A percentile compares a stretch with the other conserved stretches of the same genome.
Evolutionary conservation across 2,797 vertebrate species (phyloP).

Genomic region (Alfaro cultratus): DNA sequence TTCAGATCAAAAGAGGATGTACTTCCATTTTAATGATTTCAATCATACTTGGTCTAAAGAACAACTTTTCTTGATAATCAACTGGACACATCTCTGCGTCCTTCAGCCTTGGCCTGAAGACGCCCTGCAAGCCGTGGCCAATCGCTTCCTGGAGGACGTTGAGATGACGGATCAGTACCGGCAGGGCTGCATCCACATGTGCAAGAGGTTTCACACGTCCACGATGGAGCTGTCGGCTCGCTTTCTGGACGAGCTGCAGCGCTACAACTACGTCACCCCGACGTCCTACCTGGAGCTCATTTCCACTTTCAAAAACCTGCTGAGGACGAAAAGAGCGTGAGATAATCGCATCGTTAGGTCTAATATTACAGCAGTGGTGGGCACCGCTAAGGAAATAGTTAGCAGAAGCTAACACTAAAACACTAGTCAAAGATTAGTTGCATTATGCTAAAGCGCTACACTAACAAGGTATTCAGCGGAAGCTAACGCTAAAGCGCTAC

Average conservation of each 20-base stretch:
- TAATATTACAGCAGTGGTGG: background rate
- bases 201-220: conserved; percentile 91
- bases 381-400: background rate
- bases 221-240: conserved; percentile 83
- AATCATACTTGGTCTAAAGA: background rate
- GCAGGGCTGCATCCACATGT: conserved; percentile 89
- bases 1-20: background rate
- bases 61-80: background rate
- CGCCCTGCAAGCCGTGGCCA: conserved; percentile 90
- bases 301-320: conserved; percentile 89
- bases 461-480: too few relatives aligned
- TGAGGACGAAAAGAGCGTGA: conserved; percentile 87
- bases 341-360: conserved; percentile 18
- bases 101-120: conserved; percentile 90
- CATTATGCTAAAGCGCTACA: too few relatives aligned
- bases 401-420: background rate
- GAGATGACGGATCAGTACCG: conserved; percentile 86
- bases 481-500: too few relatives aligned
- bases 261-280: conserved; percentile 92
- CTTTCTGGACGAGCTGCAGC: conserved; percentile 85
- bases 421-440: too few relatives aligned
- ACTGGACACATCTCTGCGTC: conserved; percentile 14
- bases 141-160: conserved; percentile 87
- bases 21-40: background rate
- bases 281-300: conserved; percentile 94